These are phyloP conservation scores for Lutraria lutraria DNA, from an alignment of 2,888 invertebrate genomes.

Conservation along the genomic window DNA sequence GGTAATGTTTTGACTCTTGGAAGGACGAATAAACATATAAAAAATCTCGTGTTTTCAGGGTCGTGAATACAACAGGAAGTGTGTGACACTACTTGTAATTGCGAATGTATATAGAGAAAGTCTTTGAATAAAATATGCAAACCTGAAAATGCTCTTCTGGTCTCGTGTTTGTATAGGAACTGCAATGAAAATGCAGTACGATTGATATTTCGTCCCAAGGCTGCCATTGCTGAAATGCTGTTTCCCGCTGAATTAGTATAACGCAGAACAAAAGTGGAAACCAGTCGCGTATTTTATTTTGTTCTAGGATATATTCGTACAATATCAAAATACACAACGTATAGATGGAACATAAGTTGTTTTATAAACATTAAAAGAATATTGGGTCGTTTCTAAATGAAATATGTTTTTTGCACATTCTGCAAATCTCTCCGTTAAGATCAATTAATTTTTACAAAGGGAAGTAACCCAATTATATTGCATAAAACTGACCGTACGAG, in stretches of 20 bases:
- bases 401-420: too few relatives aligned
- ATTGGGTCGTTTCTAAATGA: too few relatives aligned
- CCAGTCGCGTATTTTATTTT: background rate
- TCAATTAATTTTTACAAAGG: too few relatives aligned
- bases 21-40: background rate
- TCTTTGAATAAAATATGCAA: conserved; percentile 9
- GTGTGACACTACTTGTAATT: background rate
- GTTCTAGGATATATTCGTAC: background rate
- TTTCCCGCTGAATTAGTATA: background rate
- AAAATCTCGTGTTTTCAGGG: background rate
- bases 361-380: too few relatives aligned
- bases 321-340: background rate
- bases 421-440: too few relatives aligned
- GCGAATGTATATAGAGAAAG: background rate
- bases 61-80: background rate
- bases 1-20: background rate
- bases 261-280: background rate
- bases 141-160: conserved; percentile 44
- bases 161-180: conserved; percentile 4
- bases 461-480: too few relatives aligned
- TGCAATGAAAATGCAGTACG: conserved; percentile 34
- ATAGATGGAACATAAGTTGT: background rate
- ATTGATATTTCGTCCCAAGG: conserved; percentile 34
- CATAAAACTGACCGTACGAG: too few relatives aligned
- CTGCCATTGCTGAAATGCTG: conserved; percentile 47